These are phyloP conservation scores for Microtus pennsylvanicus DNA, from an alignment of 2,113 vertebrate species.

Conservation along the genomic window DNA sequence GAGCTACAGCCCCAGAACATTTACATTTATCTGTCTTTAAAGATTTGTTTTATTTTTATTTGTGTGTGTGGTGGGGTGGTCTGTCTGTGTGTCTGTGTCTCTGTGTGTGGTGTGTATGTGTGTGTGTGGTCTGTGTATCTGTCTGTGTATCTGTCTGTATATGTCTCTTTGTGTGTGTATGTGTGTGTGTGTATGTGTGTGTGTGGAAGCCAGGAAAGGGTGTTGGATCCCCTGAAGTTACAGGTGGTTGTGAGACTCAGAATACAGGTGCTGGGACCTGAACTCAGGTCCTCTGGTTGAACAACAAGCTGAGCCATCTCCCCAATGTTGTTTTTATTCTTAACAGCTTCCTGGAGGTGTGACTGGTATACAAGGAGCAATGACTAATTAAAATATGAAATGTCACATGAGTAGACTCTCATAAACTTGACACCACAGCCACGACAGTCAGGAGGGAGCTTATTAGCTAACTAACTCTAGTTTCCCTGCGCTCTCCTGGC, in stretches of 20 bases:
- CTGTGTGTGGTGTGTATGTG: not conserved
- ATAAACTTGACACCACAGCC: not conserved
- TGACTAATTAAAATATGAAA: not conserved
- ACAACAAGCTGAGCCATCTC: not conserved
- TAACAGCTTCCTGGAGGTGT: not conserved
- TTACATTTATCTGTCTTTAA: not conserved
- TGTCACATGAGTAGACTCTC: not conserved
- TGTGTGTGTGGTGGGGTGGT: not conserved
- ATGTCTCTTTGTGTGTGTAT: too few relatives aligned
- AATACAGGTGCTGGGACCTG: not conserved
- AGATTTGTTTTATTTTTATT: not conserved
- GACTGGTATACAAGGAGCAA: not conserved
- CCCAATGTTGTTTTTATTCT: not conserved
- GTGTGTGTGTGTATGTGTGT: not conserved
- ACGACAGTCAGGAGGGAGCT: not conserved
- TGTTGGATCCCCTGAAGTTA: not conserved
- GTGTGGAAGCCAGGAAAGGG: not conserved
- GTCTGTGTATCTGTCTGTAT: not conserved
- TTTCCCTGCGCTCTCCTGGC: too few relatives aligned
- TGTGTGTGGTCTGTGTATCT: not conserved
- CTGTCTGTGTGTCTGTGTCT: not conserved
- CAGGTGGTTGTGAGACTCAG: not conserved
- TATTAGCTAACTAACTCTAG: rapidly evolving
- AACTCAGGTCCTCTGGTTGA: not conserved
- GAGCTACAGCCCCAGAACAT: not conserved